Evolutionary conservation across 2,888 invertebrate species (phyloP), one percentile per base, ranked within the genome.

Genomic region (Noctua fimbriata): DNA sequence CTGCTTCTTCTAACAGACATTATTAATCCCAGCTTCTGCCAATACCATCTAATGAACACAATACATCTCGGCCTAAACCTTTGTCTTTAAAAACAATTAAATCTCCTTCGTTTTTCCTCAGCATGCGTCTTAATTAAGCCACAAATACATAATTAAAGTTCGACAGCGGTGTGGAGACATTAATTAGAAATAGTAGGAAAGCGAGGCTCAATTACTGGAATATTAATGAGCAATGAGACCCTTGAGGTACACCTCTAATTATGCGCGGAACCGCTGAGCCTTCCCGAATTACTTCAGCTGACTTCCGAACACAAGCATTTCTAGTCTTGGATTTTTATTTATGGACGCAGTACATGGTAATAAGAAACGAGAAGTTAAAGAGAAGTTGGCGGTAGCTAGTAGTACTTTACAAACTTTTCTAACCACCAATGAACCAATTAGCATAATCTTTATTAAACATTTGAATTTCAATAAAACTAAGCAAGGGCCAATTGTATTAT

Each of bases 171-270:
- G 78, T 74, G 81, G 81, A 85, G 88, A 88, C 82, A 81, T 84
- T 89, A 86, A 89, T 88, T 88, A 89, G 78, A 86, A 87, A 79
- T 90, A 83, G 84, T 85, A 87, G 87, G 79, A 69, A 76, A 71
- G 72, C 76, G 78, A 74, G 55, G 87, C 85, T 87, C 82, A 88
- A 89, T 90, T 88, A 88, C 81, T 76, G 78, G 79, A 79, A 80
- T 90, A 89, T 90, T 90, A 90, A 90, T 87, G 91, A 90, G 90
- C 88, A 90, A 88, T 90, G 85, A 87, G 85, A 71, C 81, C 80
- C 90, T 87, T 63, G 84, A 80, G 86, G 85, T 79, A 71, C 83
- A 82, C 80, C 84, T 87, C 85, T 87, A 89, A 88, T 89, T 89
- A 89, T 77, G 85, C 76, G 72, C 76, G 32, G 80, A 77, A 76